Evolutionary conservation across 2,113 vertebrate genomes (phyloP).

Genomic region (Rostratula benghalensis): DNA sequence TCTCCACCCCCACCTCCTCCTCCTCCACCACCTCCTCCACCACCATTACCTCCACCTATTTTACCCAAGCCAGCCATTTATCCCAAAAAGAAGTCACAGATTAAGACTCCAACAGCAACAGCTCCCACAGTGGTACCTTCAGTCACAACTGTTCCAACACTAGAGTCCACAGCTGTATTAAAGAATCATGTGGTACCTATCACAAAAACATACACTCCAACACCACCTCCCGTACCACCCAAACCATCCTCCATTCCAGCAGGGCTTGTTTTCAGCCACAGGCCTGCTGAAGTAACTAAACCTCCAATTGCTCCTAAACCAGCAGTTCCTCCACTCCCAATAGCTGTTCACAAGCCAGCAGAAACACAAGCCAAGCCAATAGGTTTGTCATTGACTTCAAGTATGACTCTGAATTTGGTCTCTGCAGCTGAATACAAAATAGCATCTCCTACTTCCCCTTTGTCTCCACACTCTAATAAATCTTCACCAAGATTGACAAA

Average conservation of each 20-base stretch:
- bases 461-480: conserved; percentile 87
- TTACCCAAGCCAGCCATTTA: conserved; percentile 80
- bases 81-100: conserved; percentile 79
- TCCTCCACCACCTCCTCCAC: conserved; percentile 76
- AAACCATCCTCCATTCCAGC: conserved; percentile 91
- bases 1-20: conserved; percentile 49
- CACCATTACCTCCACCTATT: conserved; percentile 76
- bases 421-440: conserved; percentile 85
- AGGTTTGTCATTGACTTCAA: conserved; percentile 80
- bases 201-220: conserved; percentile 77
- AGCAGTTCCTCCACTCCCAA: conserved; percentile 75
- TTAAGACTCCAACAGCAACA: conserved; percentile 71
- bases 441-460: conserved; percentile 90
- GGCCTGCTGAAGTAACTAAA: conserved; percentile 83
- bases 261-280: conserved; percentile 90
- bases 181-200: conserved; percentile 72
- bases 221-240: conserved; percentile 92
- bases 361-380: conserved; percentile 81
- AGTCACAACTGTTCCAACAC: conserved; percentile 53
- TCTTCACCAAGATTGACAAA: conserved; percentile 85
- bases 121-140: conserved; percentile 11
- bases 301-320: conserved; percentile 91
- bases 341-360: conserved; percentile 76
- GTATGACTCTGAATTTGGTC: conserved; percentile 87
- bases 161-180: conserved; percentile 49